These are phyloP conservation scores for Petrolisthes manimaculis DNA, from an alignment of 2,888 invertebrate genomes.

Conservation along the genomic window DNA sequence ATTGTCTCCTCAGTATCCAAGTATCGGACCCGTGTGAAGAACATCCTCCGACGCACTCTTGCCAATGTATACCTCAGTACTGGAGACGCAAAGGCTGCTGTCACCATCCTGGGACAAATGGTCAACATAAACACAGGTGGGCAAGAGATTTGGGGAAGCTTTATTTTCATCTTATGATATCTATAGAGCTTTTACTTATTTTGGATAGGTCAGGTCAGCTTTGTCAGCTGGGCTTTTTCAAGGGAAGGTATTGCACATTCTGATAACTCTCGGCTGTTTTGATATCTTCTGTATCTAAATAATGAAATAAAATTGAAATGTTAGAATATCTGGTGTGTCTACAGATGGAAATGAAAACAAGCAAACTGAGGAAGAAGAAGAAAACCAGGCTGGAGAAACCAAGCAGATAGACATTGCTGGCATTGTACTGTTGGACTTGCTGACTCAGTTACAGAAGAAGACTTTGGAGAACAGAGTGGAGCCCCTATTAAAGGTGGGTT, in stretches of 20 bases:
- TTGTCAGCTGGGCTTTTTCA: too few species aligned
- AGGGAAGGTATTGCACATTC: too few species aligned
- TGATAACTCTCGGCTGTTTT: too few species aligned
- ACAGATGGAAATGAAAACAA: background rate
- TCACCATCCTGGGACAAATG: constrained; percentile 55
- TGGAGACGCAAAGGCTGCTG: constrained; percentile 72
- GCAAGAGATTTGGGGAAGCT: background rate
- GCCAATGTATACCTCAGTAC: constrained; percentile 75
- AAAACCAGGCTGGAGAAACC: background rate
- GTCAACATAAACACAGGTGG: constrained; percentile 16
- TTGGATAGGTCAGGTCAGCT: too few species aligned
- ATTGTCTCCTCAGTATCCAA: constrained; percentile 68
- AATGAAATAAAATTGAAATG: too few species aligned
- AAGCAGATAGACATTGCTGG: constrained; percentile 40
- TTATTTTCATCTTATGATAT: too few species aligned
- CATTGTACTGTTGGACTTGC: constrained; percentile 33
- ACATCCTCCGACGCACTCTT: constrained; percentile 74
- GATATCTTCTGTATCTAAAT: too few species aligned
- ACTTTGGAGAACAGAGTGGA: background rate
- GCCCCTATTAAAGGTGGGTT: constrained; percentile 37
- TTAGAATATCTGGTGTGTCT: background rate
- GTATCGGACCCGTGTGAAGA: constrained; percentile 76
- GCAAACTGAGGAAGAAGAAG: constrained; percentile 8
- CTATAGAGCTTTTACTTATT: too few species aligned
- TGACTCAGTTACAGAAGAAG: background rate